These are phyloP conservation scores for Hippocampus kuda DNA, from an alignment of 2,797 vertebrate genomes.

Conservation along the genomic window DNA sequence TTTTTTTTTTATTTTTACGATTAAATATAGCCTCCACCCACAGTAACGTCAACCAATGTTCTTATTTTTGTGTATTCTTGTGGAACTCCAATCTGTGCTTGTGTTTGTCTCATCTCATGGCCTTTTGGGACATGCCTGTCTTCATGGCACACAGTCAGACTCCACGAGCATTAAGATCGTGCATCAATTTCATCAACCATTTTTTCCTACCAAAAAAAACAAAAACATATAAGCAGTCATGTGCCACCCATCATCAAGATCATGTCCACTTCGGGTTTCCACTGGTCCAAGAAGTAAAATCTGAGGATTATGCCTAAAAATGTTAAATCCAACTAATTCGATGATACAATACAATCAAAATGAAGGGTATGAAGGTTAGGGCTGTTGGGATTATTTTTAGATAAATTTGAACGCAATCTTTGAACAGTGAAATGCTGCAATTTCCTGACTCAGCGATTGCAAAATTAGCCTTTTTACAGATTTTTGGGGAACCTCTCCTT, in stretches of 20 bases:
- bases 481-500: too few relatives aligned
- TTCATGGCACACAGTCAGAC: not conserved
- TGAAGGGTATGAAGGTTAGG: not conserved
- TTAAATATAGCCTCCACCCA: conserved; percentile 11
- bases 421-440: too few relatives aligned
- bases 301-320: not conserved
- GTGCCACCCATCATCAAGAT: not conserved
- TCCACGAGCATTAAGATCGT: conserved; percentile 10
- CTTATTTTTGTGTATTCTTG: conserved; percentile 2
- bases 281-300: not conserved
- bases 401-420: too few relatives aligned
- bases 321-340: not conserved
- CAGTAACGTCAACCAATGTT: not conserved
- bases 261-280: conserved; percentile 10
- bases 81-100: conserved; percentile 23
- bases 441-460: too few relatives aligned
- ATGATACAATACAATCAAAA: not conserved
- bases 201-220: not conserved
- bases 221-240: not conserved
- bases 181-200: conserved; percentile 4
- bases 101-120: conserved; percentile 25
- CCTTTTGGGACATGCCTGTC: conserved; percentile 6
- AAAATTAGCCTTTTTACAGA: too few relatives aligned
- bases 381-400: too few relatives aligned
- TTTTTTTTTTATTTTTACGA: not conserved